Evolutionary conservation across 2,797 vertebrate genomes (phyloP).

Genomic region (Danionella dracula): DNA sequence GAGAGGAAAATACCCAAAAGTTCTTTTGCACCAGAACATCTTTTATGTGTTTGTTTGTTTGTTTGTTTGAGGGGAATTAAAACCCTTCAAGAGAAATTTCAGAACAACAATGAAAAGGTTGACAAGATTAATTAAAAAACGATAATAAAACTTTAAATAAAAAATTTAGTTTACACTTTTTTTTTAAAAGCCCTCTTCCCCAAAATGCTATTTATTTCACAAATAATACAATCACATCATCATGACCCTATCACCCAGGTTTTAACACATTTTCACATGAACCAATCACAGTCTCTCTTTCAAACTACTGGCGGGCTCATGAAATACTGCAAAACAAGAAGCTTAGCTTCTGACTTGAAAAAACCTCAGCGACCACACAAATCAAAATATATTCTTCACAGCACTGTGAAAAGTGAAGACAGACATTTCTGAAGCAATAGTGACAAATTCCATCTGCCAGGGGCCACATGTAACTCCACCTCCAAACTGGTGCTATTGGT

Average conservation of each 20-base stretch:
- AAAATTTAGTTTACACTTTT: constrained; percentile 8
- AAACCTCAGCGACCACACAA: constrained; percentile 18
- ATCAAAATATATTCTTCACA: background rate
- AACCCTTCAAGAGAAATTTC: constrained; percentile 37
- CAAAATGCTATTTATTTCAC: constrained; percentile 25
- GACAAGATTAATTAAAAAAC: background rate
- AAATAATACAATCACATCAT: constrained; percentile 41
- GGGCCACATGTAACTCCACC: background rate
- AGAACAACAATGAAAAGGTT: constrained; percentile 35
- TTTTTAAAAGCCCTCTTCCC: constrained; percentile 13
- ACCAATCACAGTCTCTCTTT: constrained; percentile 11
- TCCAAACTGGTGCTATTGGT: constrained; percentile 14
- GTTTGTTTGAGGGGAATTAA: background rate
- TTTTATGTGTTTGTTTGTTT: background rate
- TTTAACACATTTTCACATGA: constrained; percentile 15
- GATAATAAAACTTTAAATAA: too few relatives aligned
- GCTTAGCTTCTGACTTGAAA: constrained; percentile 4
- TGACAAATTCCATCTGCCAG: background rate
- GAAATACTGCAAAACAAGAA: background rate
- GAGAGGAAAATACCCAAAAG: constrained; percentile 28
- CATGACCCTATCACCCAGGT: constrained; percentile 3
- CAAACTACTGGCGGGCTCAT: background rate
- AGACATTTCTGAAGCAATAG: background rate
- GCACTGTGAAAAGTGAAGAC: background rate
- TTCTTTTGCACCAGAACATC: constrained; percentile 21